Evolutionary conservation across 2,888 invertebrate genomes (phyloP).

Genomic region (Ctenicera cuprea): DNA sequence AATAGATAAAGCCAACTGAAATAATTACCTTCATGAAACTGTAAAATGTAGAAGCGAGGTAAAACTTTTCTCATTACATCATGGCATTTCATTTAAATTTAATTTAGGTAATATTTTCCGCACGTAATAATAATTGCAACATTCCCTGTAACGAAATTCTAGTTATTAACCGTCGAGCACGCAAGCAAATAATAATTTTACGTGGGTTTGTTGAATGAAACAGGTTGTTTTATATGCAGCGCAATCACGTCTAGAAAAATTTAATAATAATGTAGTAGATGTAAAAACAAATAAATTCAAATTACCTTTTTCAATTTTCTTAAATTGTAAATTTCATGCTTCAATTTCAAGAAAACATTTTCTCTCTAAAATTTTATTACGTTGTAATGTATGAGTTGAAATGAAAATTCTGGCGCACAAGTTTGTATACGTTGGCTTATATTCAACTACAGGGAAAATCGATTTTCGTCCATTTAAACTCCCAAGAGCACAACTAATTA

Average conservation of each 20-base stretch:
- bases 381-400: background rate
- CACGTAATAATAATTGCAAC: background rate
- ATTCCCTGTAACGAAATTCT: background rate
- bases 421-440: background rate
- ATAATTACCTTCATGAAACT: too few relatives aligned
- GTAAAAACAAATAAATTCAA: background rate
- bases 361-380: background rate
- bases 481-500: conserved; percentile 19
- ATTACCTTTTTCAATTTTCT: background rate
- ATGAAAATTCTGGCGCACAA: background rate
- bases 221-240: too few relatives aligned
- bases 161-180: background rate
- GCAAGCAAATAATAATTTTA: background rate
- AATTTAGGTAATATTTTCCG: background rate
- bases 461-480: conserved; percentile 15
- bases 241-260: background rate
- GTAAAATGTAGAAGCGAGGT: too few relatives aligned
- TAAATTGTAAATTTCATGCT: background rate
- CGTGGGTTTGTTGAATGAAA: too few relatives aligned
- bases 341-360: background rate
- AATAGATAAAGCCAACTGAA: too few relatives aligned
- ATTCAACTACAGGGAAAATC: background rate
- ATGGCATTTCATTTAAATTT: background rate
- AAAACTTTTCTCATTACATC: background rate
- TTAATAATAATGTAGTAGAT: conserved; percentile 9